Percentiles rank a stretch among this genome's conserved stretches.
These are phyloP conservation scores for Perodicticus potto DNA, from an alignment of 2,797 vertebrate genomes.

Conservation along the genomic window DNA sequence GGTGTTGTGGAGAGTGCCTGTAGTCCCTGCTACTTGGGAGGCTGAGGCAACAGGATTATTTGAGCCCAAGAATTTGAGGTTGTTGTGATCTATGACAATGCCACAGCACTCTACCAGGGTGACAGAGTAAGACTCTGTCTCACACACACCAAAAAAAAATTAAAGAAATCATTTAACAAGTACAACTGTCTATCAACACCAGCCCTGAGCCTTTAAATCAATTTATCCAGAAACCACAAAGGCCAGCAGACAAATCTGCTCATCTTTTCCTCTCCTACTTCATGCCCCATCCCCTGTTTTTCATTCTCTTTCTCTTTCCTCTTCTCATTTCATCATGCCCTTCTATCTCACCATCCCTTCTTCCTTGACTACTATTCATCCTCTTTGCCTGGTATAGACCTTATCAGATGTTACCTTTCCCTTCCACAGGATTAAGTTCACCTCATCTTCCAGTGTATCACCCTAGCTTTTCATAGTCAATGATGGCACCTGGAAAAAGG, in stretches of 20 bases:
- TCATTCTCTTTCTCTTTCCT: not conserved
- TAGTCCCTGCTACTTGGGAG: too few species aligned
- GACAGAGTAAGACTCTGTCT: too few species aligned
- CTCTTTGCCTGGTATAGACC: too few species aligned
- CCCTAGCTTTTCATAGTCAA: not conserved
- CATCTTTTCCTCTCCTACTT: not conserved
- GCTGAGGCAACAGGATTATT: too few species aligned
- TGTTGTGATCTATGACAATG: too few species aligned
- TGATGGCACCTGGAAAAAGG: not conserved
- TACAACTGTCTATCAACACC: not conserved
- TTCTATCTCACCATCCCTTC: not conserved
- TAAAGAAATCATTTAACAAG: slow-evolving; percentile 3
- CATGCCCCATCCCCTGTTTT: not conserved
- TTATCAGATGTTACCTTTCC: not conserved
- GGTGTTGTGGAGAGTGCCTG: too few species aligned
- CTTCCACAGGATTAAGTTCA: not conserved
- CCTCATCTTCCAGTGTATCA: not conserved
- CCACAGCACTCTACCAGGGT: too few species aligned
- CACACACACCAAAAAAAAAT: too few species aligned
- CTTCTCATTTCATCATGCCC: not conserved
- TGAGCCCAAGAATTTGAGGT: too few species aligned
- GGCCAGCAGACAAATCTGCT: not conserved
- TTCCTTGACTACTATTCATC: not conserved
- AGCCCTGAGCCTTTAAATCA: not conserved
- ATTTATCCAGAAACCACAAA: slow-evolving; percentile 12